Percentiles rank a stretch among this genome's conserved stretches.
These are phyloP conservation scores for Sparus aurata DNA, from an alignment of 2,797 vertebrate species.

Conservation along the genomic window DNA sequence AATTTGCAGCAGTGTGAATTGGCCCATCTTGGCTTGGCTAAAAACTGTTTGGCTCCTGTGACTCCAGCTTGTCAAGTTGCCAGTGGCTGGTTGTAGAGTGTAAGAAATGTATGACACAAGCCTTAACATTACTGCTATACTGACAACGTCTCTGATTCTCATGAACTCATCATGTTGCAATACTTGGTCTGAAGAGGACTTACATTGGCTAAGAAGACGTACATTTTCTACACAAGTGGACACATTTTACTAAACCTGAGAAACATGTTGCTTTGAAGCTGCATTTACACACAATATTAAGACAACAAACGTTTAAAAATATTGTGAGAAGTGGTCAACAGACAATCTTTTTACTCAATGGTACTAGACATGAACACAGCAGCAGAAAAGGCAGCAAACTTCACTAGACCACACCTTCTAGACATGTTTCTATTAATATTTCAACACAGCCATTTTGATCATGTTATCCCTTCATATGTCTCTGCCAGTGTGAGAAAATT, in stretches of 20 bases:
- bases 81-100: too few species aligned
- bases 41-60: too few species aligned
- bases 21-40: too few species aligned
- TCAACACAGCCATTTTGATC: conserved; percentile 46
- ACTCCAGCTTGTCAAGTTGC: too few species aligned
- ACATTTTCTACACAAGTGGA: neutral
- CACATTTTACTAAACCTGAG: neutral
- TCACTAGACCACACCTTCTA: conserved; percentile 14
- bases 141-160: too few species aligned
- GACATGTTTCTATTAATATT: conserved; percentile 59
- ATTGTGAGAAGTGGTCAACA: neutral
- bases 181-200: too few species aligned
- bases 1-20: too few species aligned
- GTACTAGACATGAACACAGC: conserved; percentile 13
- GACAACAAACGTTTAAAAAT: neutral
- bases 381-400: neutral
- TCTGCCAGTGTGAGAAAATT: too few species aligned
- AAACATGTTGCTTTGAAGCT: neutral
- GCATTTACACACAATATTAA: neutral
- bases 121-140: too few species aligned
- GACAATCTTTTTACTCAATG: neutral
- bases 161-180: too few species aligned
- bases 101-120: too few species aligned
- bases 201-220: too few species aligned
- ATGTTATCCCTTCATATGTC: conserved; percentile 30